Percentiles rank a stretch among this genome's conserved stretches.
phyloP scores from a whole-genome alignment of 2,888 invertebrate species.

The Patella depressa region DNA sequence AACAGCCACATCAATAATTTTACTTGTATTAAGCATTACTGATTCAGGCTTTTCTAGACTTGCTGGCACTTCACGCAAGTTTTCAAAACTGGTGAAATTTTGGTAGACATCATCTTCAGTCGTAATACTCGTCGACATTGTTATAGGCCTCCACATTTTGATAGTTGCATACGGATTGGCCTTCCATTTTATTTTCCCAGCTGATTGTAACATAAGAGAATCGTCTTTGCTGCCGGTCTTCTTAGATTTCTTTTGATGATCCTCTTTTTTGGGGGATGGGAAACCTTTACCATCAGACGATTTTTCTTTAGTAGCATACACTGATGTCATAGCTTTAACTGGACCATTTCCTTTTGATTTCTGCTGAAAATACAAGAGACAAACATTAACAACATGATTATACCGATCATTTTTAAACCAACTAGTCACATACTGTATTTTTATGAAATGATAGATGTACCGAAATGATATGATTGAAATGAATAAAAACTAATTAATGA shows the following conservation, averaged over 20 bases:
- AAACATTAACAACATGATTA: too few relatives aligned
- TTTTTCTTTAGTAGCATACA: constrained; percentile 34
- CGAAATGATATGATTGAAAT: background rate
- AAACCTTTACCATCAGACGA: background rate
- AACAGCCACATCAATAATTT: background rate
- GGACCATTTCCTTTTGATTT: constrained; percentile 57
- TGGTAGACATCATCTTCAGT: constrained; percentile 42
- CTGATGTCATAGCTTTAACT: constrained; percentile 59
- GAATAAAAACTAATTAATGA: background rate
- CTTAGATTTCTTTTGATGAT: background rate
- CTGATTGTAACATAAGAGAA: constrained; percentile 34
- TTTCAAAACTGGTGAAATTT: constrained; percentile 37
- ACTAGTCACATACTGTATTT: too few relatives aligned
- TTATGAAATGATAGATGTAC: too few relatives aligned
- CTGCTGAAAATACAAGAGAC: constrained; percentile 35
- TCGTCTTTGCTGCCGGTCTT: constrained; percentile 47
- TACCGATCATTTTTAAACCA: too few relatives aligned
- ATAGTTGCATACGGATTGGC: constrained; percentile 59
- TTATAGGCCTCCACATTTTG: constrained; percentile 60
- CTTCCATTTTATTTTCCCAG: constrained; percentile 36
- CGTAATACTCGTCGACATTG: constrained; percentile 44
- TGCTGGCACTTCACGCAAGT: constrained; percentile 6
- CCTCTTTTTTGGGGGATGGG: constrained; percentile 16
- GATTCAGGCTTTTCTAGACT: background rate
- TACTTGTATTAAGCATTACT: too few relatives aligned